Percentiles rank a stretch among this genome's conserved stretches.
phyloP scores from a whole-genome alignment of 2,888 invertebrate genomes.

The Bombylius major region DNA sequence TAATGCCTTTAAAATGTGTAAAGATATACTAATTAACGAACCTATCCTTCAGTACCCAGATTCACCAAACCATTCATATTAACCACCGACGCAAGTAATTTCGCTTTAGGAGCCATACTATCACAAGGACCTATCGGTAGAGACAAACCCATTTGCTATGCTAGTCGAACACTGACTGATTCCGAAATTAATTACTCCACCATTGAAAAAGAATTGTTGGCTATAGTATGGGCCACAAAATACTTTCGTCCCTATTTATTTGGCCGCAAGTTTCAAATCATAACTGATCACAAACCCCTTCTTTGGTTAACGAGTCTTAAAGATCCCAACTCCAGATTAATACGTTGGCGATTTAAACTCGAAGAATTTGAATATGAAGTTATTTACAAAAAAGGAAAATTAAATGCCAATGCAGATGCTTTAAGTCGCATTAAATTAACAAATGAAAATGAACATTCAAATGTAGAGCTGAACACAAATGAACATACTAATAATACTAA shows the following conservation, averaged over 20 bases:
- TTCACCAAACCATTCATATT: slow-evolving; percentile 15
- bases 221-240: slow-evolving; percentile 19
- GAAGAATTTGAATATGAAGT: slow-evolving; percentile 22
- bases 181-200: slow-evolving; percentile 20
- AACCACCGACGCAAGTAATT: slow-evolving; percentile 22
- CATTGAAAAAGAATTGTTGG: slow-evolving; percentile 21
- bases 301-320: too few relatives aligned
- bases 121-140: slow-evolving; percentile 15
- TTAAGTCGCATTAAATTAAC: too few relatives aligned
- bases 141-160: slow-evolving; percentile 19
- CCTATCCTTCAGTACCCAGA: background rate
- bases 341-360: too few relatives aligned
- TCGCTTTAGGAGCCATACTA: slow-evolving; percentile 19
- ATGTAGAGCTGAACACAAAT: too few relatives aligned
- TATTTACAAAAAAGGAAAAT: slow-evolving; percentile 16
- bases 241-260: slow-evolving; percentile 23
- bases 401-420: slow-evolving; percentile 22
- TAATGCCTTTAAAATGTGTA: too few relatives aligned
- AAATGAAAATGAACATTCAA: too few relatives aligned
- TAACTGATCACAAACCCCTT: slow-evolving; percentile 25
- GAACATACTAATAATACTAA: too few relatives aligned
- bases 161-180: slow-evolving; percentile 17
- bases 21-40: too few relatives aligned
- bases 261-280: slow-evolving; percentile 21
- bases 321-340: too few relatives aligned